Base-by-base conservation (phyloP, 2,797 vertebrate genomes). In the Atherinosoma microstoma region DNA sequence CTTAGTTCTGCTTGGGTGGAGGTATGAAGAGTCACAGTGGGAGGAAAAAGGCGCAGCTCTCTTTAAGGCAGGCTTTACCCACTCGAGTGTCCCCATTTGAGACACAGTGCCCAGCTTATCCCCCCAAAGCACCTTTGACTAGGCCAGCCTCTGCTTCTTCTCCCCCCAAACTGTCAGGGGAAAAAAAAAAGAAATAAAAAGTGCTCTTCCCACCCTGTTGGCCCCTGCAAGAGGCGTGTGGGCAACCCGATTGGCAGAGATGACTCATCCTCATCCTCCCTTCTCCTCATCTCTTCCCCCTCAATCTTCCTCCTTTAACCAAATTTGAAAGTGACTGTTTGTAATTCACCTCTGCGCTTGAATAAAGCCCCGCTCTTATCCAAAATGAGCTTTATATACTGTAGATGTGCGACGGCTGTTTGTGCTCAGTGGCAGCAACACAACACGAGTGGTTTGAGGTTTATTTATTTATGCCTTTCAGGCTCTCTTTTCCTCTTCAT, bases 401-500 rank as follows among this genome's bases (percentile, higher is more conserved):
- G 78, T 82, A 79, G 87, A 86, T 74, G 87, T 78, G 80, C 0
- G 64, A 76, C 18, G 83, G 75, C 27, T 84, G 75, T 64, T 80
- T 69, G 72, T 73, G 76, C 60, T 84, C 22, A 70, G 85, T 62
- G 80, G 86, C 84, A 83, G 82, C 87, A 75, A 61, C 75, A 83
- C 80, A 89, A 79, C 80, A 82, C 60, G 79, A 87, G 89, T 70
- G 91, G 87, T 88, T 89, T 81, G 85, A 91, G 87, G 85, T 89
- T 93, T 92, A 91, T 92, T 93, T 94, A 92, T 92, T 92, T 90
- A 90, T 91, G 91, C 91, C 89, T 86, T 53, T 89, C 84, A 70
- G 87, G 68, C 89, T 92, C 89, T 90, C 79, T 88, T 92, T 91
- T 82, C 91, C 87, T 91, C 91, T 92, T 91, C 92, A 90, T 91